A percentile compares a stretch with the other conserved stretches of the same genome.
These are phyloP conservation scores for Periparus ater DNA, from an alignment of 2,797 vertebrate species.

Conservation along the genomic window DNA sequence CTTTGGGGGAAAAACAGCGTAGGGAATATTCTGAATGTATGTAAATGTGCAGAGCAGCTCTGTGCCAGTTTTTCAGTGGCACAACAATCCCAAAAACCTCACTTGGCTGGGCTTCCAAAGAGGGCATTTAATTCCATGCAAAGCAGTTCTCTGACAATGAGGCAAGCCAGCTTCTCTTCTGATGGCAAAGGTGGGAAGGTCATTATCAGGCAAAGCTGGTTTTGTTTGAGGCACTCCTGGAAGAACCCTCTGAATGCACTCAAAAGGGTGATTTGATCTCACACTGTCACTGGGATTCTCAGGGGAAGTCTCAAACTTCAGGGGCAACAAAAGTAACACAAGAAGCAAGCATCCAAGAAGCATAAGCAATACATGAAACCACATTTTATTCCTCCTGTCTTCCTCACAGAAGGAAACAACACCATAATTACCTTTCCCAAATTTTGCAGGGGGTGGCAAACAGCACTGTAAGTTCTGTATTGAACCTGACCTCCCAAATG, in stretches of 20 bases:
- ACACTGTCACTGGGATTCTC: neutral
- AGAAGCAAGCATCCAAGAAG: neutral
- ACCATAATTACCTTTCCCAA: neutral
- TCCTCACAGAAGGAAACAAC: neutral
- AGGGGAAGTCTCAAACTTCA: neutral
- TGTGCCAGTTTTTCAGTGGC: neutral
- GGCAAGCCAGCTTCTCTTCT: neutral
- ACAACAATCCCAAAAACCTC: neutral
- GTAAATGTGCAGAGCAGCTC: neutral
- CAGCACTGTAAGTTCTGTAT: neutral
- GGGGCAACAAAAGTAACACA: too few relatives aligned
- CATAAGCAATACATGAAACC: neutral
- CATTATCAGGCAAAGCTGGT: neutral
- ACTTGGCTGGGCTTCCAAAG: accelerated
- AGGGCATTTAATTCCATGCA: neutral
- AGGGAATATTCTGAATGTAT: neutral
- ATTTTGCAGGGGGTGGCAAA: neutral
- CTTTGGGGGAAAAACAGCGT: neutral
- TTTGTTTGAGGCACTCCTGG: neutral
- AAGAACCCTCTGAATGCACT: neutral
- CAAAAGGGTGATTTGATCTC: neutral
- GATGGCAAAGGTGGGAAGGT: neutral
- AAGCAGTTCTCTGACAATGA: neutral
- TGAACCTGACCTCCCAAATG: neutral
- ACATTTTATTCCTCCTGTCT: neutral